Conservation (phyloP, 2,888 invertebrate genomes). For the Polydrusus tereticollis region DNA sequence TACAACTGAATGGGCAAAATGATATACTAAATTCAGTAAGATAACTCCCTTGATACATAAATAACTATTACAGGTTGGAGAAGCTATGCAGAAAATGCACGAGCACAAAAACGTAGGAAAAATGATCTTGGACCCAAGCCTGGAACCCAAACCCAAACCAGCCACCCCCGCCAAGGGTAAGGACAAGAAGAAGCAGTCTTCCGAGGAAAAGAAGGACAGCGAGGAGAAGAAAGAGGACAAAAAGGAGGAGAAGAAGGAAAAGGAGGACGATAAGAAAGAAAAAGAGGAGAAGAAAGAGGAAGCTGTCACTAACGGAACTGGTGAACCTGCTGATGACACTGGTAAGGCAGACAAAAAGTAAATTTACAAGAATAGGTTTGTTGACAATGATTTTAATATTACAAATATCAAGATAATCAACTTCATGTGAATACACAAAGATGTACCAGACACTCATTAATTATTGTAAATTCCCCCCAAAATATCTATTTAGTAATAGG, state of each 20-base stretch:
- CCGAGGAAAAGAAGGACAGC: constrained; percentile 70
- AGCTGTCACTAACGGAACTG: constrained; percentile 66
- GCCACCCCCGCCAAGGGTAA: constrained; percentile 84
- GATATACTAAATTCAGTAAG: too few species aligned
- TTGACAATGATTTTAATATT: constrained; percentile 43
- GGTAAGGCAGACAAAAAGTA: constrained; percentile 60
- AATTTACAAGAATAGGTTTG: constrained; percentile 17
- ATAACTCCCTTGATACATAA: neutral
- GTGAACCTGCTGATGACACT: constrained; percentile 68
- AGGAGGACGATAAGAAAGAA: constrained; percentile 66
- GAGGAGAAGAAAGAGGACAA: constrained; percentile 71
- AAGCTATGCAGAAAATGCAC: constrained; percentile 94
- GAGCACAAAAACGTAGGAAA: constrained; percentile 93
- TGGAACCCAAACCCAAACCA: constrained; percentile 85
- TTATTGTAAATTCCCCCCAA: constrained; percentile 6
- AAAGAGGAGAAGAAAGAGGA: constrained; percentile 61
- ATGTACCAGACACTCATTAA: constrained; percentile 17
- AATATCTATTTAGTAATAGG: neutral
- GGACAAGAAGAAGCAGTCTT: constrained; percentile 79
- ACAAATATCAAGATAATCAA: constrained; percentile 37
- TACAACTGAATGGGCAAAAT: too few species aligned
- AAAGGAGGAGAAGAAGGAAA: constrained; percentile 67
- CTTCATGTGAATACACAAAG: constrained; percentile 26
- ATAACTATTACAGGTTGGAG: constrained; percentile 74
- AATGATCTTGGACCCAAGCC: constrained; percentile 83